Evolutionary conservation across 1,140 invertebrate genomes (phyloP).

Genomic region (Caerostris extrusa): DNA sequence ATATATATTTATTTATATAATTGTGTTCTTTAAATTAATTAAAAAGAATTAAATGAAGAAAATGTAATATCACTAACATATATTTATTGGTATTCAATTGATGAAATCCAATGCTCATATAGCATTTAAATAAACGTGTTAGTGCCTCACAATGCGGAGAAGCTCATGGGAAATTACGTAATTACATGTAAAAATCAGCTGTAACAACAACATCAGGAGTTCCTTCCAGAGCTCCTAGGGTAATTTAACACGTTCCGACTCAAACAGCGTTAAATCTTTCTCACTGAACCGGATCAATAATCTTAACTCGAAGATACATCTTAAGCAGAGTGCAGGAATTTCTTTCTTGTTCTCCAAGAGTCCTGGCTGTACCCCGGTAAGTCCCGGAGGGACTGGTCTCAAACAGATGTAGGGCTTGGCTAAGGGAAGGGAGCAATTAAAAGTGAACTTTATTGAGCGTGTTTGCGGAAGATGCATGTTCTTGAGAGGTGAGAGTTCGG

Average conservation of each 20-base stretch:
- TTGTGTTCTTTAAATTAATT: too few relatives aligned
- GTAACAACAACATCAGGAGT: too few relatives aligned
- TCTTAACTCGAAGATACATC: constrained; percentile 1
- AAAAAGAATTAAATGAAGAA: too few relatives aligned
- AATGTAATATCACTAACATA: too few relatives aligned
- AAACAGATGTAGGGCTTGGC: background rate
- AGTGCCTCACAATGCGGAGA: too few relatives aligned
- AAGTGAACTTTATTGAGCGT: constrained; percentile 1
- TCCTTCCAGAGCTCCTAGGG: background rate
- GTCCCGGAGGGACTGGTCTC: background rate
- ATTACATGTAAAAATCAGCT: too few relatives aligned
- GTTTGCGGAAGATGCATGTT: background rate
- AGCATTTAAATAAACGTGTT: too few relatives aligned
- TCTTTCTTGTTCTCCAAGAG: background rate
- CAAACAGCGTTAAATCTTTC: constrained; percentile 31
- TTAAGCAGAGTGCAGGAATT: background rate
- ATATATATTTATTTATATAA: too few relatives aligned
- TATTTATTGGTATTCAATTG: too few relatives aligned
- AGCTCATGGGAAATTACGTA: too few relatives aligned
- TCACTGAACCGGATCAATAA: constrained; percentile 10
- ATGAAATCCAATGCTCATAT: too few relatives aligned
- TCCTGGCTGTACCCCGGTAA: background rate
- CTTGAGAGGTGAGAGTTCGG: background rate
- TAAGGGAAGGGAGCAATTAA: background rate
- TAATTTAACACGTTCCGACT: background rate